Conservation (phyloP, 2,797 vertebrate genomes). For the Manis crassicaudata region DNA sequence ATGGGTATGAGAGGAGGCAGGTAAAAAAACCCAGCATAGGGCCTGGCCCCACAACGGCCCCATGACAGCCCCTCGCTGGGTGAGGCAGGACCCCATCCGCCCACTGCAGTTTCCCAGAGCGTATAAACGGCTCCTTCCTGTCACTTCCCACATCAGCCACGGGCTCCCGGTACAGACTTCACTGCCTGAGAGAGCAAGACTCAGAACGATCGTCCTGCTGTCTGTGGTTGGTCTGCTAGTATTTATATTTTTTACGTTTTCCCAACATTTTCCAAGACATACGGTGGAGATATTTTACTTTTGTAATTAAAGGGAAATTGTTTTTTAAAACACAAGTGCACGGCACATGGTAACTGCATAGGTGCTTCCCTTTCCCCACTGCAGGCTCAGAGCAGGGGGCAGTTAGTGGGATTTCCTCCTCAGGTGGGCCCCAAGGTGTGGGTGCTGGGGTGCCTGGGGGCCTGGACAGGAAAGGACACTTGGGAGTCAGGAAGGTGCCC, state of each 20-base stretch:
- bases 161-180: no score
- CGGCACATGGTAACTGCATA: no score
- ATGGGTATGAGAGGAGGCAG: fast-evolving
- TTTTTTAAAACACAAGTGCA: not conserved
- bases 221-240: not conserved
- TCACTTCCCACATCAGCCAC: not conserved
- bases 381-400: not conserved
- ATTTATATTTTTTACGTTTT: not conserved
- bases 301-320: not conserved
- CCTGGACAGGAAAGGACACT: not conserved
- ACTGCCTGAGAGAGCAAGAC: no score
- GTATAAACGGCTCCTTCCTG: not conserved
- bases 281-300: not conserved
- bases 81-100: not conserved
- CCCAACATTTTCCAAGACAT: not conserved
- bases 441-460: not conserved
- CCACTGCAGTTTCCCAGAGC: not conserved
- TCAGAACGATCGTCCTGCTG: not conserved
- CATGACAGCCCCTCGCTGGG: no score
- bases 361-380: not conserved
- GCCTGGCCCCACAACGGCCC: not conserved
- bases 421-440: not conserved
- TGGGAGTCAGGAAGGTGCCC: not conserved
- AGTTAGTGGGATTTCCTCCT: not conserved
- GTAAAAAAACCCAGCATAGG: not conserved